Evolutionary conservation across 2,113 vertebrate genomes (phyloP).

Genomic region (Callipepla squamata): DNA sequence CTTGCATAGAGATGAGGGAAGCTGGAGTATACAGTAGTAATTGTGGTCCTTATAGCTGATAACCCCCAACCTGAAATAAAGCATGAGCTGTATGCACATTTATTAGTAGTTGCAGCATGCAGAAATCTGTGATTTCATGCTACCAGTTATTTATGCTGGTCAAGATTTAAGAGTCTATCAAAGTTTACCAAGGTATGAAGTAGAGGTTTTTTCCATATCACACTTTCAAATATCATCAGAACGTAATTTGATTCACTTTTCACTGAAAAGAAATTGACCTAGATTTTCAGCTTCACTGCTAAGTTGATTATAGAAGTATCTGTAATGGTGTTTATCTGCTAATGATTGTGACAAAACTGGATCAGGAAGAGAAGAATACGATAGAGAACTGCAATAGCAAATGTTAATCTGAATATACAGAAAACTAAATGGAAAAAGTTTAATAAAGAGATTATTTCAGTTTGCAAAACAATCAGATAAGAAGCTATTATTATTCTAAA

Average conservation of each 20-base stretch:
- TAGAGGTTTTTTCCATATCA: neutral
- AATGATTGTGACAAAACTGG: slow-evolving; percentile 24
- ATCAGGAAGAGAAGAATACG: neutral
- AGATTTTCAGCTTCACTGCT: slow-evolving; percentile 25
- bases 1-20: neutral
- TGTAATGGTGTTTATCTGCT: slow-evolving; percentile 23
- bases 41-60: neutral
- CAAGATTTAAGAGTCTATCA: neutral
- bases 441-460: neutral
- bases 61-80: neutral
- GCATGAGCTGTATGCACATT: neutral
- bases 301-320: slow-evolving; percentile 12
- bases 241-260: slow-evolving; percentile 44
- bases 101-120: neutral
- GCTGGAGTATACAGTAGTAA: neutral
- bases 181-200: neutral
- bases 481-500: neutral
- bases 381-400: neutral
- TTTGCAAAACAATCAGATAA: neutral
- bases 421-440: neutral
- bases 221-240: slow-evolving; percentile 32
- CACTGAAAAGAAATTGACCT: slow-evolving; percentile 62
- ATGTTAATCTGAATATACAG: neutral
- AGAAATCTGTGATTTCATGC: slow-evolving; percentile 10
- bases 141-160: slow-evolving; percentile 7